Evolutionary conservation across 2,888 invertebrate species (phyloP).

Genomic region (Metacarcinus magister): DNA sequence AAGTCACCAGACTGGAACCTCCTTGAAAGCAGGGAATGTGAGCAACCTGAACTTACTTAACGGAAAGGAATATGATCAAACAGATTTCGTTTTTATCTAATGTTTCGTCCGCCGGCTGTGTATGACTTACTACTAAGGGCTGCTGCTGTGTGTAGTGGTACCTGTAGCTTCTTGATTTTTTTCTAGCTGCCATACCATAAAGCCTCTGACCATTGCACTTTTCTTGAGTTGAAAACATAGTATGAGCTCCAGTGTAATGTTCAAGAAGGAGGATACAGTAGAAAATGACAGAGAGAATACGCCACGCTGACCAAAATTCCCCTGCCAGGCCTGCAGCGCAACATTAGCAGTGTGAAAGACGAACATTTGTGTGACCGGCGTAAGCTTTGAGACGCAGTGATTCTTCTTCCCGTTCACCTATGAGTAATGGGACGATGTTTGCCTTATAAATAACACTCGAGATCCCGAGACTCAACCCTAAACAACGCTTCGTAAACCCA

Average conservation of each 20-base stretch:
- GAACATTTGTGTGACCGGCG: background rate
- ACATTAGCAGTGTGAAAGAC: background rate
- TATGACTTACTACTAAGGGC: background rate
- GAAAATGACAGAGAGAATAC: background rate
- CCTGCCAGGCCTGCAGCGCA: background rate
- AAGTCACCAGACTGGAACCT: background rate
- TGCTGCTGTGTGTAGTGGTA: background rate
- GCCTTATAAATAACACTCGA: constrained; percentile 32
- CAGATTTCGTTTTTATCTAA: background rate
- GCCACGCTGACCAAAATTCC: background rate
- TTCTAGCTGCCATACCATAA: background rate
- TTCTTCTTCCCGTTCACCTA: background rate
- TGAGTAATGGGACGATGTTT: constrained; percentile 9
- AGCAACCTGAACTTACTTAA: too few species aligned
- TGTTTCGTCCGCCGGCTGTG: background rate
- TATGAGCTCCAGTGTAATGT: background rate
- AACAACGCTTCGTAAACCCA: background rate
- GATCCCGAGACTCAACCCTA: background rate
- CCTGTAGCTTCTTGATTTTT: too few species aligned
- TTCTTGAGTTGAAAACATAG: too few species aligned
- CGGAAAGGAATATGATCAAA: background rate
- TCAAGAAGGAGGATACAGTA: background rate
- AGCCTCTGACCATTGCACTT: background rate
- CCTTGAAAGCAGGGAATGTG: background rate
- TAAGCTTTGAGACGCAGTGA: background rate